Percentiles rank a stretch among this genome's conserved stretches.
Evolutionary conservation across 2,888 invertebrate genomes (phyloP).

Genomic region (Lamellibrachia columna): DNA sequence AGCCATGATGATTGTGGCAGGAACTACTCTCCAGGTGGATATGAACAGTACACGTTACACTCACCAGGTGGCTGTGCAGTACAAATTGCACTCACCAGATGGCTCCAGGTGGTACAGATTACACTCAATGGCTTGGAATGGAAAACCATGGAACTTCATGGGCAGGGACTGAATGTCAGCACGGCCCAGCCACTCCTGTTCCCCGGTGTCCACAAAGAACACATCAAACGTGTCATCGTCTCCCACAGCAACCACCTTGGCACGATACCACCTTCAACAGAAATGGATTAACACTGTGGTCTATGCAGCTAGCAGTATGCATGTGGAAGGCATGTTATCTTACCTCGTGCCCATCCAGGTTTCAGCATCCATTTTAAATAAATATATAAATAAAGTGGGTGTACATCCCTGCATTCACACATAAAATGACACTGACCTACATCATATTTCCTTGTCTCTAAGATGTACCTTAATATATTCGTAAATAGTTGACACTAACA

Average conservation of each 20-base stretch:
- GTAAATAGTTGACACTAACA: no score
- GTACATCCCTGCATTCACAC: neutral
- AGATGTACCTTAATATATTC: no score
- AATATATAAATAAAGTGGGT: neutral
- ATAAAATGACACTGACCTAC: no score
- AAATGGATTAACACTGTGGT: neutral
- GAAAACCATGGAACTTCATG: conserved; percentile 69
- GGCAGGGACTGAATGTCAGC: conserved; percentile 69
- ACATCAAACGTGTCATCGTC: conserved; percentile 66
- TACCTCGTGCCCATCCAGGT: neutral
- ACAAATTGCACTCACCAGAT: neutral
- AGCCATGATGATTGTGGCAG: no score
- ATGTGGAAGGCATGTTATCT: neutral
- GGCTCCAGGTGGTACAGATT: conserved; percentile 28
- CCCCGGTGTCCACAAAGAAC: conserved; percentile 76
- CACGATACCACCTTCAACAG: conserved; percentile 57
- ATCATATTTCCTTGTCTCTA: no score
- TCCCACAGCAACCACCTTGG: conserved; percentile 66
- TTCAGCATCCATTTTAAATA: neutral
- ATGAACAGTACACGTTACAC: neutral
- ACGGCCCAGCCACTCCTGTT: conserved; percentile 67
- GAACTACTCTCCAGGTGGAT: neutral
- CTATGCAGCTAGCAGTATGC: neutral
- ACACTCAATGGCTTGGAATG: conserved; percentile 76
- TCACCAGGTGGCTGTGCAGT: neutral